phyloP scores from a whole-genome alignment of 2,113 vertebrate species.

The Tapirus terrestris region DNA sequence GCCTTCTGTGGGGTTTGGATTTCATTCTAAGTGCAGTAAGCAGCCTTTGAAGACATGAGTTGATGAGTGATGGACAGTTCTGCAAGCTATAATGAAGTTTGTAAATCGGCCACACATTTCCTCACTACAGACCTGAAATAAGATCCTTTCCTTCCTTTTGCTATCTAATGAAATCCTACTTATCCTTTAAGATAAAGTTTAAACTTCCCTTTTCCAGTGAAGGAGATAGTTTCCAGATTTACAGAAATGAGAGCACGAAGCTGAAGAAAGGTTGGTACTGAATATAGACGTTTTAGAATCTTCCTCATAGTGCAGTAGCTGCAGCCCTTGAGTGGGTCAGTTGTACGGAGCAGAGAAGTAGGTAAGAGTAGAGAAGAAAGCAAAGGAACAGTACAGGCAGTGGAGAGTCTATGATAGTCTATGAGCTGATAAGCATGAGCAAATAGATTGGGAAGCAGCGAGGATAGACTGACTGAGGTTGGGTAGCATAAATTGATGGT shows the following conservation, averaged over 20 bases:
- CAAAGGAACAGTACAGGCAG: not conserved
- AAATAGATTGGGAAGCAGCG: not conserved
- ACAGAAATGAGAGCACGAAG: not conserved
- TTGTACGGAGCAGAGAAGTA: not conserved
- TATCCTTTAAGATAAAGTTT: not conserved
- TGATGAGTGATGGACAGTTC: not conserved
- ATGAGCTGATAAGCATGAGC: not conserved
- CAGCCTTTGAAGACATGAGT: not conserved
- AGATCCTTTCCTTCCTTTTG: not conserved
- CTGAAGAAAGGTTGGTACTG: not conserved
- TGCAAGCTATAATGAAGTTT: not conserved
- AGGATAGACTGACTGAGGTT: not conserved
- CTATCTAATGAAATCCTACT: not conserved
- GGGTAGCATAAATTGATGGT: not conserved
- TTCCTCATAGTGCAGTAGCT: not conserved
- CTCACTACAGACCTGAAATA: not conserved
- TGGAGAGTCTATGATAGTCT: not conserved
- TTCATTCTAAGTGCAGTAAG: not conserved
- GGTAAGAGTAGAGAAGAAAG: not conserved
- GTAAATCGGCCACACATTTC: not conserved
- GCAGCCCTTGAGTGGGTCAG: not conserved
- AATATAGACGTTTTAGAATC: not conserved
- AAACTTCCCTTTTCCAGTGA: not conserved
- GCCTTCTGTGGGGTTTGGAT: not conserved
- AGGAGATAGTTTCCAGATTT: not conserved